Conservation (phyloP, 2,888 invertebrate species). For the Nematopogon swammerdamellus region DNA sequence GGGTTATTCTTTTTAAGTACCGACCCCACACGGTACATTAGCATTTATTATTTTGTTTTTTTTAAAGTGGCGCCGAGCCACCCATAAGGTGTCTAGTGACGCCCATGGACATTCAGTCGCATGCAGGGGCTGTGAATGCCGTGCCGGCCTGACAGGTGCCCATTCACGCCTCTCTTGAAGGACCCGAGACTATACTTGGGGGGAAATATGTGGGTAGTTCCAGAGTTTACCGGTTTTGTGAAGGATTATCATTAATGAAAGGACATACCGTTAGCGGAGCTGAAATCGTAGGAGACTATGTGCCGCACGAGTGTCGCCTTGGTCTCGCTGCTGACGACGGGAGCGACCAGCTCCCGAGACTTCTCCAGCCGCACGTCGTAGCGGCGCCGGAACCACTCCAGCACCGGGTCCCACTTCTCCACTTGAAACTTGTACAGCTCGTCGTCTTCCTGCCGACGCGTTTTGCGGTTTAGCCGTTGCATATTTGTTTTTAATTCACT, state of each 20-base stretch:
- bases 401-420: slow-evolving; percentile 84
- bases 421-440: slow-evolving; percentile 74
- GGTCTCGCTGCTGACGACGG: slow-evolving; percentile 62
- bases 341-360: slow-evolving; percentile 67
- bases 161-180: no score
- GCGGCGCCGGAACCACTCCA: slow-evolving; percentile 85
- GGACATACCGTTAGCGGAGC: slow-evolving; percentile 74
- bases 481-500: no score
- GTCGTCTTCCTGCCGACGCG: slow-evolving; percentile 76
- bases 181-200: no score
- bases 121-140: no score
- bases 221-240: no score
- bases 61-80: not conserved
- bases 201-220: no score
- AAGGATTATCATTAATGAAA: no score
- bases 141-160: no score
- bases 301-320: slow-evolving; percentile 69
- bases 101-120: no score
- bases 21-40: not conserved
- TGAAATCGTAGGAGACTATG: slow-evolving; percentile 77
- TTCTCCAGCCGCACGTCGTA: slow-evolving; percentile 71
- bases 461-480: no score
- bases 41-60: not conserved
- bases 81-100: no score
- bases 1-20: not conserved